These are phyloP conservation scores for Spodoptera litura DNA, from an alignment of 1,140 invertebrate species.

Conservation along the genomic window DNA sequence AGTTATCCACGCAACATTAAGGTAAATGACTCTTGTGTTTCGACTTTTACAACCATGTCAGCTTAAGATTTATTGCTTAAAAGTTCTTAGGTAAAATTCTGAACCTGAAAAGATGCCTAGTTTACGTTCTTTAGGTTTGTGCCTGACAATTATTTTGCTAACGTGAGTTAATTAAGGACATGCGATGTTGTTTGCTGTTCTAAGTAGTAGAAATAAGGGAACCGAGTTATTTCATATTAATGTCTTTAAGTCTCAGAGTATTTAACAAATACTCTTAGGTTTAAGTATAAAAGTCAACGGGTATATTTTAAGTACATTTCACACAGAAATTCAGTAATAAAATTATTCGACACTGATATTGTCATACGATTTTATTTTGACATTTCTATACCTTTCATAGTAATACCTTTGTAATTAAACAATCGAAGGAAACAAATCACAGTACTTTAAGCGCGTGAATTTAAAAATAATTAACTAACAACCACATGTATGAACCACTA, in stretches of 20 bases:
- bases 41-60: neutral
- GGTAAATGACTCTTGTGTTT: neutral
- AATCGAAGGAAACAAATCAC: neutral
- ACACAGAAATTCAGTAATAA: no score
- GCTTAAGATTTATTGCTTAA: constrained; percentile 5
- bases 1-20: neutral
- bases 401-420: neutral
- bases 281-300: no score
- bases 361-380: no score
- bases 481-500: neutral
- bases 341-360: no score
- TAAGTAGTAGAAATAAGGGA: no score
- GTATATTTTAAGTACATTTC: no score
- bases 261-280: no score
- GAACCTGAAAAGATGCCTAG: neutral
- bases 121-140: neutral
- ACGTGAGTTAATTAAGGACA: constrained; percentile 14
- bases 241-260: no score
- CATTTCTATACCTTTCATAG: no score
- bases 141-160: constrained; percentile 26
- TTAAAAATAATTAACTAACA: neutral
- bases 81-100: neutral
- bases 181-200: neutral
- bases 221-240: no score
- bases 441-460: neutral